Percentiles rank a stretch among this genome's conserved stretches.
These are phyloP conservation scores for Galaxea fascicularis DNA, from an alignment of 92 coral and sea anemone species.

Conservation along the genomic window DNA sequence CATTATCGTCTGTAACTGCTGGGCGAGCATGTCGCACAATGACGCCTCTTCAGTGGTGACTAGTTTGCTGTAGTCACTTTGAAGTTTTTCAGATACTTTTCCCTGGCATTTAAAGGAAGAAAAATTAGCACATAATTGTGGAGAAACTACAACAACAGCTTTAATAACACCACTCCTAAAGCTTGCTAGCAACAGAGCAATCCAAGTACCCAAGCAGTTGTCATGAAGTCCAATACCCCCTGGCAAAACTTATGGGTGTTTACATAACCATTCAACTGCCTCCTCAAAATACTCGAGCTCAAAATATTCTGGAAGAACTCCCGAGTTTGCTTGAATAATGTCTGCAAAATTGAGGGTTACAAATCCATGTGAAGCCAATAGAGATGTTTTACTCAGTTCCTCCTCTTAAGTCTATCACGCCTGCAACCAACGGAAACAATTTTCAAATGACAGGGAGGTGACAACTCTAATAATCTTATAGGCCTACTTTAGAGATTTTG, in stretches of 20 bases:
- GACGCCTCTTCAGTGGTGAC: too few relatives aligned
- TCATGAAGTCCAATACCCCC: neutral
- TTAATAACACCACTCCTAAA: neutral
- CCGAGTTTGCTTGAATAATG: neutral
- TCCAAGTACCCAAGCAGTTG: neutral
- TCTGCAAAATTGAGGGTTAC: neutral
- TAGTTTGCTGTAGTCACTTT: neutral
- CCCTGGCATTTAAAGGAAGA: neutral
- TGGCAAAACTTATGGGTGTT: neutral
- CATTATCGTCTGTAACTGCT: too few relatives aligned
- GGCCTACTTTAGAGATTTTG: too few relatives aligned
- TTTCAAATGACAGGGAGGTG: too few relatives aligned
- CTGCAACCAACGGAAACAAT: neutral
- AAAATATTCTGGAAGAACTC: neutral
- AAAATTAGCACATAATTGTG: neutral
- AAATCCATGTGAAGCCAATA: constrained; percentile 14
- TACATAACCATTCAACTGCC: neutral
- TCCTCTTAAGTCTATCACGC: neutral
- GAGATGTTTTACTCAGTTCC: neutral
- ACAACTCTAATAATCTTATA: too few relatives aligned
- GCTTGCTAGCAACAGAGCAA: neutral
- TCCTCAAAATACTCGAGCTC: constrained; percentile 4
- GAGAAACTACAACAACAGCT: neutral
- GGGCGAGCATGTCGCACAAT: too few relatives aligned
- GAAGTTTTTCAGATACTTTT: neutral